phyloP scores from a whole-genome alignment of 2,113 vertebrate species.

The Semicossyphus pulcher region DNA sequence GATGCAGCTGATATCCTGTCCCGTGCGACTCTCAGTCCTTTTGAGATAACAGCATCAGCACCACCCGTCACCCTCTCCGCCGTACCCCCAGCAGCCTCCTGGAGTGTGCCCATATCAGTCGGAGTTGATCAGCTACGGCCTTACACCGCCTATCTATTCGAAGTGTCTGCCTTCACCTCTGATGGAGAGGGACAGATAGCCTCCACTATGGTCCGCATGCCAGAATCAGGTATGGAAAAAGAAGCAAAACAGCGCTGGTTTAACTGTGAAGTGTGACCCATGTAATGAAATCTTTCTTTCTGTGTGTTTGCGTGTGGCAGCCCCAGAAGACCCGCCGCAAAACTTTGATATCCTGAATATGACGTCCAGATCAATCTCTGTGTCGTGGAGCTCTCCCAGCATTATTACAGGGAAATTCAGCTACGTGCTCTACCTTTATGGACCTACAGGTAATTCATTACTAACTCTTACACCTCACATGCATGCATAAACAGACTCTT shows the following conservation, averaged over 20 bases:
- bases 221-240: slow-evolving; percentile 89
- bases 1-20: slow-evolving; percentile 94
- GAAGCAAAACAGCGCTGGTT: not conserved
- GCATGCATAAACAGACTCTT: not conserved
- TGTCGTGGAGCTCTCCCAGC: slow-evolving; percentile 90
- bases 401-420: slow-evolving; percentile 91
- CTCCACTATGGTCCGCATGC: slow-evolving; percentile 93
- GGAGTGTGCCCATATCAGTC: slow-evolving; percentile 93
- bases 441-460: slow-evolving; percentile 85
- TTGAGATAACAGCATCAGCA: slow-evolving; percentile 81
- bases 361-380: slow-evolving; percentile 87
- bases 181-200: slow-evolving; percentile 94
- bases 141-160: slow-evolving; percentile 95
- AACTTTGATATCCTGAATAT: slow-evolving; percentile 85
- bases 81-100: slow-evolving; percentile 86
- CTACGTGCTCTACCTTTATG: slow-evolving; percentile 89
- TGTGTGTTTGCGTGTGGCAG: slow-evolving; percentile 73
- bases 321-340: slow-evolving; percentile 93
- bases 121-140: slow-evolving; percentile 89
- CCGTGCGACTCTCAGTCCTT: slow-evolving; percentile 91
- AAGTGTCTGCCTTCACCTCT: slow-evolving; percentile 95
- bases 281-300: not conserved
- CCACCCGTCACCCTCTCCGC: slow-evolving; percentile 74
- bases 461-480: not conserved
- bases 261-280: too few species aligned